A percentile compares a stretch with the other conserved stretches of the same genome.
phyloP scores from a whole-genome alignment of 2,888 invertebrate genomes.

The Pandemis cinnamomeana region DNA sequence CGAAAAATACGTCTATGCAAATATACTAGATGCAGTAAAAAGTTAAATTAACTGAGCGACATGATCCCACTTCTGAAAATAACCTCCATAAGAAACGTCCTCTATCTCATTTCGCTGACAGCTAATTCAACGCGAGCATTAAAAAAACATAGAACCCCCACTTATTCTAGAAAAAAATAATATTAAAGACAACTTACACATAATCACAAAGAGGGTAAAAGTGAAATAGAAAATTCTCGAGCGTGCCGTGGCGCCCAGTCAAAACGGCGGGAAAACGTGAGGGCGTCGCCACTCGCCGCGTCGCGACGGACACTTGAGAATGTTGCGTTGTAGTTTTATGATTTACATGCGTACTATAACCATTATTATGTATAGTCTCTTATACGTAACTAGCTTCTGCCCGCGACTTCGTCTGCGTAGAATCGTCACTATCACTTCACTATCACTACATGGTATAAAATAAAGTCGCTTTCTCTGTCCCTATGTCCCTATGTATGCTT shows the following conservation, averaged over 20 bases:
- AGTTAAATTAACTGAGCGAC: not conserved
- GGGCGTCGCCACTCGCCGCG: conserved; percentile 60
- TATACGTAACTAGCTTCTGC: too few species aligned
- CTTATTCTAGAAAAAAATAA: conserved; percentile 28
- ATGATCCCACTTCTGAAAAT: not conserved
- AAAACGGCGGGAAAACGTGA: conserved; percentile 65
- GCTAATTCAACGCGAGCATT: conserved; percentile 3
- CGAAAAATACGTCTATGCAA: too few species aligned
- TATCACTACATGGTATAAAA: too few species aligned
- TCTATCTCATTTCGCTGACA: not conserved
- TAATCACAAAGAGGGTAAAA: conserved; percentile 53
- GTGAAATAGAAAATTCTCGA: conserved; percentile 56
- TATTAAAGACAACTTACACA: conserved; percentile 43
- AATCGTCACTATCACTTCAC: too few species aligned
- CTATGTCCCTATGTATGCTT: too few species aligned
- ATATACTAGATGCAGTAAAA: too few species aligned
- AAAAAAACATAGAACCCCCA: conserved; percentile 21
- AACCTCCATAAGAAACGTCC: not conserved
- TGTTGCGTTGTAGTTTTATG: conserved; percentile 33
- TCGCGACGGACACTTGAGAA: conserved; percentile 60
- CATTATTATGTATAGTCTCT: not conserved
- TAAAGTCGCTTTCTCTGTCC: too few species aligned
- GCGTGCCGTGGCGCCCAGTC: conserved; percentile 52
- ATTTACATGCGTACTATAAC: not conserved
- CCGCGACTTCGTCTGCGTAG: too few species aligned